These are phyloP conservation scores for Periophthalmodon schlosseri DNA, from an alignment of 2,113 vertebrate genomes.

Conservation along the genomic window DNA sequence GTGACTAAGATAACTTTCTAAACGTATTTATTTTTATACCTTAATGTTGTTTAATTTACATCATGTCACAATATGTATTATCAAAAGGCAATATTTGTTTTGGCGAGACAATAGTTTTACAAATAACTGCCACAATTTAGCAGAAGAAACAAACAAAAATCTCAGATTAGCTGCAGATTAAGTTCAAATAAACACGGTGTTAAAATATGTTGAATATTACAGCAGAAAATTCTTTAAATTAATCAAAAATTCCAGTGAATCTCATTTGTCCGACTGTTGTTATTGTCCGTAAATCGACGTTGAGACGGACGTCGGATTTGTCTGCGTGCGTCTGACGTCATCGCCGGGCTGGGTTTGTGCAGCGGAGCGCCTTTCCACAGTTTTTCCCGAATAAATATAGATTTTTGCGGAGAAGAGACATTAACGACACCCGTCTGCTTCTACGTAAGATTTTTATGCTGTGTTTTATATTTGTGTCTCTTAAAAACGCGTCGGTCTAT, in stretches of 20 bases:
- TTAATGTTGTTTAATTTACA: not conserved
- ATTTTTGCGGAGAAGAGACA: not conserved
- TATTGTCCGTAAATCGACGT: not conserved
- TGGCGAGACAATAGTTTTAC: not conserved
- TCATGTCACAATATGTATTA: not conserved
- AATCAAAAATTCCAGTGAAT: too few relatives aligned
- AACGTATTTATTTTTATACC: not conserved
- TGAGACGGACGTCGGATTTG: not conserved
- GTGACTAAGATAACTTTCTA: not conserved
- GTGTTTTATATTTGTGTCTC: not conserved
- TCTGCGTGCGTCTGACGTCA: constrained; percentile 6
- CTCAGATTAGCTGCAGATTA: not conserved
- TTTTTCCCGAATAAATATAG: not conserved
- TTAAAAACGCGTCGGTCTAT: not conserved
- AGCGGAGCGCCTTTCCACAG: not conserved
- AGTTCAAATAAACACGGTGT: not conserved
- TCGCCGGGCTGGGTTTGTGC: not conserved
- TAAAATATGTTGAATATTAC: not conserved
- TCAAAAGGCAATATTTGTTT: not conserved
- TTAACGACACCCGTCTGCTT: not conserved
- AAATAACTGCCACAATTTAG: not conserved
- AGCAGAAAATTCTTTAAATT: not conserved
- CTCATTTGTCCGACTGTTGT: not conserved
- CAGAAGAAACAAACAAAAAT: not conserved
- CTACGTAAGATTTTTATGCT: not conserved